Evolutionary conservation across 2,888 invertebrate genomes (phyloP), one percentile per base, ranked within the genome.

Genomic region (Athetis lepigone): DNA sequence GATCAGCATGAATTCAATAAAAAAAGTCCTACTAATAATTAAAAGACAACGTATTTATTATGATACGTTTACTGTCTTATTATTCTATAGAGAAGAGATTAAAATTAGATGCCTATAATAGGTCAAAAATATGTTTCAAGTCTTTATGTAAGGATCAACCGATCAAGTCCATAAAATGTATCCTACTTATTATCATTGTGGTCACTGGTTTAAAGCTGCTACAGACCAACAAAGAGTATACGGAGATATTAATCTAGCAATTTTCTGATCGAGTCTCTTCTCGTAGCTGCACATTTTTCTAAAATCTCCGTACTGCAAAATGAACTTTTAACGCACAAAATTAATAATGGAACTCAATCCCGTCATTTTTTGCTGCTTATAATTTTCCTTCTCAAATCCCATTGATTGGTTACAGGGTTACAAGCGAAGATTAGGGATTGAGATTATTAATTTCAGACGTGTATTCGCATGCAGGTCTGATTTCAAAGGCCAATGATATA

Each of bases 401-500:
- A 13, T 13, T 13, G 4, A 33, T 33, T 13, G 13, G 13, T 13
- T 33, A 33, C 13, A 33, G 11, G 13, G 29, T 3, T 11, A 33
- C 29, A 33, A 11, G 6, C 9, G 11, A 29, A 29, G 29, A 29
- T 29, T 11, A 5, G 33, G 33, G 33, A 13, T 33, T 3, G 8
- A 11, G 29, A 33, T 33, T 33, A 4, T 33, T 33, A 11, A 33
- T 4, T 33, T 33, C 33, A 13, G 33, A 13, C 33, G 13, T 13
- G 13, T 37, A 42, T 65, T 54, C 9, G 49, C 74, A 65, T 77
- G 77, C 74, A 60, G 19, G 37, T 57, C 46, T 67, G 46, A 42
- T 55, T 42, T 56, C 40, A 52, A 56, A 62, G 19, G 47, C 33
- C 46, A 64, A 64, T 69, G 29, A 51, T 33, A 59, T 27, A 47